Base-by-base conservation (phyloP, 2,888 invertebrate genomes). In the Acleris sparsana region DNA sequence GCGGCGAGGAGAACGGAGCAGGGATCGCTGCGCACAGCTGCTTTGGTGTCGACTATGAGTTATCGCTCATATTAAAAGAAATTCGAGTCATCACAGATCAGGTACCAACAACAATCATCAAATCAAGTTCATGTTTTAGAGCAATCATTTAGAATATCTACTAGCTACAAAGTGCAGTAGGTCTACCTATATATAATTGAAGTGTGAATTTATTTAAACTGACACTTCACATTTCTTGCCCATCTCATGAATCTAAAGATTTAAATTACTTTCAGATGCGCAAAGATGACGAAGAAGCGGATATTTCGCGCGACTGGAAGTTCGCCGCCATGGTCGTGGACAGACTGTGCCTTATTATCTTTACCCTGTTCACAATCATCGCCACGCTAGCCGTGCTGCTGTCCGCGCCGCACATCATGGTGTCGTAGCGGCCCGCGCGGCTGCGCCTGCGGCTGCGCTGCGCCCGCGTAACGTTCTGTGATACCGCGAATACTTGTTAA, bases 271-370 rank as follows among this genome's bases (percentile, higher is more conserved):
- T 88, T 33, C 96, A 98, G 94, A 95, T 99, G 94, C 96, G 97
- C 90, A 97, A 97, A 92, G 98, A 98, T 88, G 99, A 99, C 93
- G 97, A 97, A 91, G 96, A 97, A 84, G 96, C 96, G 92, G 97
- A 97, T 93, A 95, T 98, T 90, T 96, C 98, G 92, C 97, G 97
- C 94, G 98, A 99, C 96, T 99, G 99, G 99, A 98, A 98, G 94
- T 99, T 99, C 94, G 99, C 99, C 93, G 99, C 99, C 93, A 98
- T 99, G 98, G 99, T 99, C 94, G 98, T 99, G 94, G 99, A 99
- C 96, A 96, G 99, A 95, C 96, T 99, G 95, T 99, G 99, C 96
- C 97, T 99, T 96, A 98, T 98, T 95, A 96, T 98, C 95, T 99
- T 99, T 96, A 98, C 98, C 94, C 95, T 97, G 94, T 98, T 98